phyloP scores from a whole-genome alignment of 2,888 invertebrate genomes.

The Epinotia bilunana region DNA sequence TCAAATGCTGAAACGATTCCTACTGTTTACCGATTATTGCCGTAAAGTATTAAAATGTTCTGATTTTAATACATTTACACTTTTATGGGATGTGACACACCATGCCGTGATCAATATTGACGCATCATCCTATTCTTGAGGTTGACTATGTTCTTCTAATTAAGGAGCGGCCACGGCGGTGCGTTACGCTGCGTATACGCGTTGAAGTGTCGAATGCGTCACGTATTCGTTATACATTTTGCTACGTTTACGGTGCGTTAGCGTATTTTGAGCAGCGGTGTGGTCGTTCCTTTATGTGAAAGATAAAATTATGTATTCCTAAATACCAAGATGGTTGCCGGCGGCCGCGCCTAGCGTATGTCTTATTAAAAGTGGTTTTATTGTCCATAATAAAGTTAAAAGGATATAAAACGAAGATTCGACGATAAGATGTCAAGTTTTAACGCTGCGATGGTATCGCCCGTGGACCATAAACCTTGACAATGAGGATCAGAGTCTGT shows the following conservation, averaged over 20 bases:
- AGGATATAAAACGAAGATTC: conserved; percentile 40
- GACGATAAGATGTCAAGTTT: conserved; percentile 40
- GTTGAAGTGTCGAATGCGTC: no score
- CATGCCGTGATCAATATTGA: no score
- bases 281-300: no score
- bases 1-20: background rate
- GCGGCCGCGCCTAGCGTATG: conserved; percentile 32
- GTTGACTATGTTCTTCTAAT: background rate
- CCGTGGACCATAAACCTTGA: conserved; percentile 26
- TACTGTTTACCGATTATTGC: background rate
- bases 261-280: no score
- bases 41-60: no score
- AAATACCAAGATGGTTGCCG: conserved; percentile 31
- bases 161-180: no score
- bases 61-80: no score
- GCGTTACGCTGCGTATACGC: no score
- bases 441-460: conserved; percentile 35
- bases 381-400: conserved; percentile 45
- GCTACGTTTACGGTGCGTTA: no score
- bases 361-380: conserved; percentile 49
- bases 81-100: no score
- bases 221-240: no score
- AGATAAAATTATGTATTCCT: background rate
- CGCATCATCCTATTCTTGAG: background rate
- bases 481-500: conserved; percentile 35